Base-by-base conservation (phyloP, 2,113 vertebrate species). In the Manacus vitellinus region DNA sequence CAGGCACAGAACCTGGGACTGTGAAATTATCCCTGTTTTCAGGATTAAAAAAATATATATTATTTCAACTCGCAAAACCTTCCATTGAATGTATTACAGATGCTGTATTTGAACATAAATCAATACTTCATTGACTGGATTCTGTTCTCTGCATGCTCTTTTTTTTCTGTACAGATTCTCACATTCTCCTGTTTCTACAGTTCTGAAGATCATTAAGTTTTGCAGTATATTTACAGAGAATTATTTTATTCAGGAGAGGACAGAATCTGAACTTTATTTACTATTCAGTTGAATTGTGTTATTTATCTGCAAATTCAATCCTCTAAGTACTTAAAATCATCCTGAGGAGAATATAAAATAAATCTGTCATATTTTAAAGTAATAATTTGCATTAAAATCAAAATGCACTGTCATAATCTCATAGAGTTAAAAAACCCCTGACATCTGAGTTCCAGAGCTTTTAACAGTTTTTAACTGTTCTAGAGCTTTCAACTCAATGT, bases 1-100 rank as follows among this genome's bases (percentile, higher is more conserved):
- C 63, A 80, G 61, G 92, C 55, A 83, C 49, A 88, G 85, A 94
- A 92, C 51, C 13, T 2, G 5, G 91, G 58, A 58, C 71, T 77
- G 12, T 41, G 82, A 75, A 91, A 93, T 83, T 65, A 80, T 71
- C 85, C n/a, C 51, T 77, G 77, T 85, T 97, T 96, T 66, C 35
- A 71, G 43, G 41, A 49, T 63, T 51, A 66, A 93, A 91, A 86
- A 68, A 43, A 62, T 3, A 70, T 51, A 37, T 54, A 75, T 72
- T 76, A 82, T 90, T 91, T 88, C 43, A 56, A 33, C 51, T 81
- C 14, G 5, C 33, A 74, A 89, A 86, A 90, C 35, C 17, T 83
- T 74, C 27, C 2, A 7, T 5, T 55, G 41, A 49, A 65, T 75
- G 21, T 51, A 43, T 94, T 86, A 31, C 44, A 51, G 54, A 30